Base-by-base conservation (phyloP, 2,888 invertebrate genomes). In the Melanotus villosus region DNA sequence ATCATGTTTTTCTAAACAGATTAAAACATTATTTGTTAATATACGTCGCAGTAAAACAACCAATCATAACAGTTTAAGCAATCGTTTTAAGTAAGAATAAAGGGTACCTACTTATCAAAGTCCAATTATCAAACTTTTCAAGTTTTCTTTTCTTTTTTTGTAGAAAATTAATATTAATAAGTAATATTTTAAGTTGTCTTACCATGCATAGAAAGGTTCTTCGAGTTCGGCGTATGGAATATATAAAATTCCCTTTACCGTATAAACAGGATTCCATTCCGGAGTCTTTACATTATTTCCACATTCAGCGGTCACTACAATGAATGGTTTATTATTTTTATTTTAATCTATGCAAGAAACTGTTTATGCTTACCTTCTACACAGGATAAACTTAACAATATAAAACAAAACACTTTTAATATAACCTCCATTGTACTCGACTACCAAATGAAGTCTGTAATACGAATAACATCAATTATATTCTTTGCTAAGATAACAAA, bases 171-270 rank as follows among this genome's bases (percentile, higher is more conserved):
- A 7, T 41, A 10, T 21, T 23, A 47, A n/a, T 10, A 47, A 23
- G 5, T 7, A 4, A n/a, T n/a, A n/a, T n/a, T n/a, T n/a, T n/a
- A n/a, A n/a, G n/a, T n/a, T 16, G 5, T 16, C 86, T 88, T 80
- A 89, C 93, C 94, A 97, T 10, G 94, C 95, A 79, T 90, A 92
- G 81, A 98, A 97, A 0, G 97, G 97, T 83, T 98, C 98, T 19
- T 89, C 88, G 54, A 98, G 90, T 86, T 98, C 98, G 0, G 97
- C 97, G 86, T 97, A 98, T 0, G 98, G 98, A 74, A 98, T 94
- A 75, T 89, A 90, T 21, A 98, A 84, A 2, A 91, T 87, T 2
- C 95, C 96, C 80, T 91, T 92, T 0, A 92, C 92, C 0, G 91
- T 90, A 80, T 95, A 95, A 0, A 89, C 88, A 0, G 87, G 81